Evolutionary conservation across 2,113 vertebrate species (phyloP).

Genomic region (Todiramphus saurophagus): DNA sequence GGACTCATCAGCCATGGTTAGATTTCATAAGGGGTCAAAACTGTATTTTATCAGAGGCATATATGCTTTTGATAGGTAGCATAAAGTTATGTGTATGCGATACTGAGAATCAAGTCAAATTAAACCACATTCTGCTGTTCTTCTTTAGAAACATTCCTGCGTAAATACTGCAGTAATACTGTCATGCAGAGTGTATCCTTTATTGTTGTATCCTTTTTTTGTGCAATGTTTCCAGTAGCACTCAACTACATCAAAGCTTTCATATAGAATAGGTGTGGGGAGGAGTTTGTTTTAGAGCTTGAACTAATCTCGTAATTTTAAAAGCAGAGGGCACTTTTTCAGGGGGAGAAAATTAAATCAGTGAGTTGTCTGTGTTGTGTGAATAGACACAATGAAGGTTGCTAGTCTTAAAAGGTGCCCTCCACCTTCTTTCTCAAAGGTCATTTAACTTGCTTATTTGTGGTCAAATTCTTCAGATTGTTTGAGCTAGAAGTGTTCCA

Average conservation of each 20-base stretch:
- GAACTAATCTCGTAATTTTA: not conserved
- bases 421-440: not conserved
- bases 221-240: slow-evolving; percentile 58
- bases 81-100: slow-evolving; percentile 57
- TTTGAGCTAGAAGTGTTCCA: not conserved
- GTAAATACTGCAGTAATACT: slow-evolving; percentile 82
- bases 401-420: not conserved
- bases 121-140: slow-evolving; percentile 83
- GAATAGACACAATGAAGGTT: not conserved
- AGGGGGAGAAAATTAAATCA: not conserved
- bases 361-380: slow-evolving; percentile 24
- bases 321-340: not conserved
- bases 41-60: not conserved
- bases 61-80: slow-evolving; percentile 43
- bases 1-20: not conserved
- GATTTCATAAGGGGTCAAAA: not conserved
- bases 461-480: not conserved
- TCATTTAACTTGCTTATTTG: not conserved
- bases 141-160: slow-evolving; percentile 84
- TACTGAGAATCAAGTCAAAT: slow-evolving; percentile 69
- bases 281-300: slow-evolving; percentile 18
- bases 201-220: slow-evolving; percentile 85
- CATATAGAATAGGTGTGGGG: slow-evolving; percentile 36
- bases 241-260: not conserved
- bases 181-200: slow-evolving; percentile 86